Evolutionary conservation across 1,140 invertebrate genomes (phyloP).

Genomic region (Macrobrachium rosenbergii): DNA sequence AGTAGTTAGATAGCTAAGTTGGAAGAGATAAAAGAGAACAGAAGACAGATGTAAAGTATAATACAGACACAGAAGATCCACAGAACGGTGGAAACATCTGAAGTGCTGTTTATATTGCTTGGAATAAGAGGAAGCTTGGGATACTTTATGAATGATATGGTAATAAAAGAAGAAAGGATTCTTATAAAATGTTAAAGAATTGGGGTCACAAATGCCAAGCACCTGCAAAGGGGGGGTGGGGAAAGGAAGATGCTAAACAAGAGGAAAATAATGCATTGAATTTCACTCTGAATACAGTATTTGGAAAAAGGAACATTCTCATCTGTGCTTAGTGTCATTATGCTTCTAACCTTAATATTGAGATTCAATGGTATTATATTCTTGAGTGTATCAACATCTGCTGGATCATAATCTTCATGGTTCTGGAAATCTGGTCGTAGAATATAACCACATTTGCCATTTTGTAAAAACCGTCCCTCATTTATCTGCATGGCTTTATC

Average conservation of each 20-base stretch:
- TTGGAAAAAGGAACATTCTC: no score
- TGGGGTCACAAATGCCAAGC: slow-evolving; percentile 75
- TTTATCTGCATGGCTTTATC: slow-evolving; percentile 97
- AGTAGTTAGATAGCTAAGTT: no score
- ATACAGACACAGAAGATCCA: no score
- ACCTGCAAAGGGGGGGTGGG: slow-evolving; percentile 72
- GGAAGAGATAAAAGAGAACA: no score
- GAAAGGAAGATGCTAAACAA: neutral
- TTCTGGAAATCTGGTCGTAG: slow-evolving; percentile 95
- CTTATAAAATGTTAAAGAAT: no score
- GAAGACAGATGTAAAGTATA: no score
- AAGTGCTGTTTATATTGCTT: no score
- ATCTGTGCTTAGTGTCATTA: neutral
- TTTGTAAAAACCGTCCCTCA: slow-evolving; percentile 90
- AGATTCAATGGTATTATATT: slow-evolving; percentile 36
- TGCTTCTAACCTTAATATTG: slow-evolving; percentile 72
- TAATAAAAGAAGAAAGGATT: no score
- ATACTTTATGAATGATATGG: no score
- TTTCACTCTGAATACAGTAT: neutral
- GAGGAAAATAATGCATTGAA: neutral
- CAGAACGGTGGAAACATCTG: no score
- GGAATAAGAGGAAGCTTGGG: no score
- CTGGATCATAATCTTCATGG: slow-evolving; percentile 84
- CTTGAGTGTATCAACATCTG: slow-evolving; percentile 75
- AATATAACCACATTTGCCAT: slow-evolving; percentile 93